A percentile compares a stretch with the other conserved stretches of the same genome.
phyloP scores from a whole-genome alignment of 2,113 vertebrate genomes.

The Calonectris borealis region DNA sequence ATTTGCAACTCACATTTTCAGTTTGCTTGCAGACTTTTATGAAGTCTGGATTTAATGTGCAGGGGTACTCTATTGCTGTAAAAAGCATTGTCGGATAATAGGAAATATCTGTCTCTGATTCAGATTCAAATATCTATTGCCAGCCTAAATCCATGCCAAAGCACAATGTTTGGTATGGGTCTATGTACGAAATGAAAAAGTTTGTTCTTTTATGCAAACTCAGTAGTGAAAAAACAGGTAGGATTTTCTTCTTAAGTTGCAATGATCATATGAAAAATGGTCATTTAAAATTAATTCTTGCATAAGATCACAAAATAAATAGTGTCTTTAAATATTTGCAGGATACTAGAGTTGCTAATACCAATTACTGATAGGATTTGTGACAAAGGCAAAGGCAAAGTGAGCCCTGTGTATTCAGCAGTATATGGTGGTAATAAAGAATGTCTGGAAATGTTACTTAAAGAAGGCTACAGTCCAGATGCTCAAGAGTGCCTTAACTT shows the following conservation, averaged over 20 bases:
- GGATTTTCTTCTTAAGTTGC: not conserved
- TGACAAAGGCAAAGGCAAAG: constrained; percentile 76
- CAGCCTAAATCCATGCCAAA: not conserved
- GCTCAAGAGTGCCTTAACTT: constrained; percentile 84
- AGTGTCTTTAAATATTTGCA: constrained; percentile 41
- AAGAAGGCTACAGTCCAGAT: constrained; percentile 84
- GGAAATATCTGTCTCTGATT: not conserved
- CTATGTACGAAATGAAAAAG: not conserved
- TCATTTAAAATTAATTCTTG: not conserved
- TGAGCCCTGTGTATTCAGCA: constrained; percentile 92
- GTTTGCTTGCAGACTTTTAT: not conserved
- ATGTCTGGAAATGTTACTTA: constrained; percentile 79
- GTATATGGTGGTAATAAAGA: constrained; percentile 70
- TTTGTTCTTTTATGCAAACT: not conserved
- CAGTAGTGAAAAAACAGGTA: not conserved
- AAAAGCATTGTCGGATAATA: not conserved
- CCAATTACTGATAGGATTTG: constrained; percentile 72
- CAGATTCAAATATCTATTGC: not conserved
- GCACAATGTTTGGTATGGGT: not conserved
- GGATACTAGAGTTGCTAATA: constrained; percentile 82
- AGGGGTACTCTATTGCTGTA: not conserved
- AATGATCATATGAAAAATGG: not conserved
- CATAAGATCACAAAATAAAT: not conserved
- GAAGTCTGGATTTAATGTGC: not conserved
- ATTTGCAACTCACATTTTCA: not conserved